Base-by-base conservation (phyloP, 2,888 invertebrate species). In the Phrixothrix hirtus region DNA sequence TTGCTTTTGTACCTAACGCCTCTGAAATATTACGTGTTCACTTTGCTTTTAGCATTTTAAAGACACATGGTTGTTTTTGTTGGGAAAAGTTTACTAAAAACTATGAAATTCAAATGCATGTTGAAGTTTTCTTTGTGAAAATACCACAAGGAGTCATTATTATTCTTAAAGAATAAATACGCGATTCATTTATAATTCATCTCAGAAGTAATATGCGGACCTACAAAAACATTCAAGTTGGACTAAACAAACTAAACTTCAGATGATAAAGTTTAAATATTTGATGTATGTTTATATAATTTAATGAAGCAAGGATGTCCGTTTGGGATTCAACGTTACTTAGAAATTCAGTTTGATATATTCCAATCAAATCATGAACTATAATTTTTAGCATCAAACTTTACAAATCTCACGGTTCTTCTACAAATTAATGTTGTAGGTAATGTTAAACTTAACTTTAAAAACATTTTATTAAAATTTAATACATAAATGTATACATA, bases 1-100 rank as follows among this genome's bases (percentile, higher is more conserved):
- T 65, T 63, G 66, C 63, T 63, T 63, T 63, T 60, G 62, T 60
- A 59, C 56, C 58, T 52, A 45, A 35, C 51, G 56, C 55, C 48
- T 51, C 44, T 58, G 48, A 52, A 58, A 51, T 58, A 55, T 58
- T 55, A 49, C 42, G 45, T 52, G 52, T 58, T 57, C 51, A 46
- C 48, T 55, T 45, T 47, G 55, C 57, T 55, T 48, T 58, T 51
- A 56, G 50, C 53, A 46, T 53, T 56, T 53, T 52, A 56, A 56
- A 48, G 38, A 43, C 41, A 41, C 37, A 53, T 38, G 45, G 42
- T 36, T 55, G 55, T 57, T 55, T 57, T 55, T 44, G 50, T 57
- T 52, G 38, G 32, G 15, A 34, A 37, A 49, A 44, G 11, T 42
- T 44, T 54, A 30, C 36, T 11, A 32, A 38, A 43, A 45, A 49